phyloP scores from a whole-genome alignment of 2,797 vertebrate genomes.

The Acrocephalus scirpaceus region DNA sequence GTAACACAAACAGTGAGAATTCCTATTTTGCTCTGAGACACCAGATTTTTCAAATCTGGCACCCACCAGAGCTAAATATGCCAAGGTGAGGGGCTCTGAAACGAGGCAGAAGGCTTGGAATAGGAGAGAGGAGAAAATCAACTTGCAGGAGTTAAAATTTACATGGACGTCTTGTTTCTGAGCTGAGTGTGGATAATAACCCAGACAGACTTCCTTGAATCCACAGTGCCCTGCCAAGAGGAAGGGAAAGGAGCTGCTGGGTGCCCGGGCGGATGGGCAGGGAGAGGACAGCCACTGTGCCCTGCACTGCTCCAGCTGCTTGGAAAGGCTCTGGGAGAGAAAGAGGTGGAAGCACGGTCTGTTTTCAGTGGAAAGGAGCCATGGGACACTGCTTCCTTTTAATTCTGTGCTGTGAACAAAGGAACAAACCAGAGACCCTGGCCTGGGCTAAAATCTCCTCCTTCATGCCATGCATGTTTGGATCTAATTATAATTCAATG shows the following conservation, averaged over 20 bases:
- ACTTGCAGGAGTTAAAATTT: not conserved
- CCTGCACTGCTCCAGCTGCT: not conserved
- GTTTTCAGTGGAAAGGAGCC: not conserved
- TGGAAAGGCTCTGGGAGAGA: not conserved
- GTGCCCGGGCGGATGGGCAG: not conserved
- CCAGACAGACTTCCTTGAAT: not conserved
- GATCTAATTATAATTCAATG: not conserved
- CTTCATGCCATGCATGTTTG: not conserved
- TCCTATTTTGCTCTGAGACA: not conserved
- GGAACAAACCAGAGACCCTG: not conserved
- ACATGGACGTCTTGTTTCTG: not conserved
- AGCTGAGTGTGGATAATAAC: not conserved
- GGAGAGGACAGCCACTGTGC: not conserved
- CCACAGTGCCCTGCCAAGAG: not conserved
- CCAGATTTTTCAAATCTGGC: not conserved
- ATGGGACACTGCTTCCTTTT: not conserved
- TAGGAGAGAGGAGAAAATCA: not conserved
- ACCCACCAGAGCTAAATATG: not conserved
- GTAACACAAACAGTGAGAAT: fast-evolving
- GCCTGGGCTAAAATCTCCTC: not conserved
- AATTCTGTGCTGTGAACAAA: not conserved
- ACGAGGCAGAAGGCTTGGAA: fast-evolving
- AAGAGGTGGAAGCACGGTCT: not conserved
- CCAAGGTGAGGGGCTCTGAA: not conserved
- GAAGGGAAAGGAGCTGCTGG: not conserved